Conservation (phyloP, 1,140 invertebrate genomes). For the Anastrepha ludens region DNA sequence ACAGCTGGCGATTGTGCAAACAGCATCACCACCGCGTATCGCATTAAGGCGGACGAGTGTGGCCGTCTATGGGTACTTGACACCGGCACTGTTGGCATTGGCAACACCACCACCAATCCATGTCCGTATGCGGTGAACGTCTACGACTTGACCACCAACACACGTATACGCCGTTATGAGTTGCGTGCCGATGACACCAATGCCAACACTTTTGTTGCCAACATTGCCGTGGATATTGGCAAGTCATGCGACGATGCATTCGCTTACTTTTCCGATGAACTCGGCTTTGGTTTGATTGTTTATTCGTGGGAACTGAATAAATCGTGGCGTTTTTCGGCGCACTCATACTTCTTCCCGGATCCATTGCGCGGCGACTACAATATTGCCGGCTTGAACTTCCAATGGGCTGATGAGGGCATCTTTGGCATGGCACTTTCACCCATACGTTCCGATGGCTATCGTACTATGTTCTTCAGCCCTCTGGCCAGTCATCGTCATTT, state of each 20-base stretch:
- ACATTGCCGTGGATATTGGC: constrained; percentile 86
- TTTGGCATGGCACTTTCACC: constrained; percentile 86
- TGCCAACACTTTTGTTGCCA: constrained; percentile 86
- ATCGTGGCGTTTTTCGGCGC: constrained; percentile 83
- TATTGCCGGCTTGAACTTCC: constrained; percentile 86
- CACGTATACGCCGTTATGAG: constrained; percentile 81
- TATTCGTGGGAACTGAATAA: constrained; percentile 85
- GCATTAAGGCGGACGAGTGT: constrained; percentile 84
- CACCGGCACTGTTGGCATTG: constrained; percentile 87
- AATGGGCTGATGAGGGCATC: constrained; percentile 87
- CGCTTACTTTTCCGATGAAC: constrained; percentile 87
- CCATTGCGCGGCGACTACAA: constrained; percentile 86
- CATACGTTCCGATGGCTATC: constrained; percentile 79
- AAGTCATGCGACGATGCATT: constrained; percentile 84
- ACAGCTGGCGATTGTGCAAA: constrained; percentile 83
- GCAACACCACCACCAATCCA: constrained; percentile 82
- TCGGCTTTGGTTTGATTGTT: constrained; percentile 85
- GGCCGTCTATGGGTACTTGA: constrained; percentile 88
- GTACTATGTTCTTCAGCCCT: constrained; percentile 85
- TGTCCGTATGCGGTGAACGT: constrained; percentile 85
- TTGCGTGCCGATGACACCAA: constrained; percentile 84
- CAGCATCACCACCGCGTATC: constrained; percentile 85
- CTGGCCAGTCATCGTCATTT: constrained; percentile 85
- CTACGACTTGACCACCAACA: constrained; percentile 84
- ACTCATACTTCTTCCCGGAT: constrained; percentile 87